Evolutionary conservation across 2,113 vertebrate genomes (phyloP), one percentile per base, ranked within the genome.

Genomic region (Hymenochirus boettgeri): DNA sequence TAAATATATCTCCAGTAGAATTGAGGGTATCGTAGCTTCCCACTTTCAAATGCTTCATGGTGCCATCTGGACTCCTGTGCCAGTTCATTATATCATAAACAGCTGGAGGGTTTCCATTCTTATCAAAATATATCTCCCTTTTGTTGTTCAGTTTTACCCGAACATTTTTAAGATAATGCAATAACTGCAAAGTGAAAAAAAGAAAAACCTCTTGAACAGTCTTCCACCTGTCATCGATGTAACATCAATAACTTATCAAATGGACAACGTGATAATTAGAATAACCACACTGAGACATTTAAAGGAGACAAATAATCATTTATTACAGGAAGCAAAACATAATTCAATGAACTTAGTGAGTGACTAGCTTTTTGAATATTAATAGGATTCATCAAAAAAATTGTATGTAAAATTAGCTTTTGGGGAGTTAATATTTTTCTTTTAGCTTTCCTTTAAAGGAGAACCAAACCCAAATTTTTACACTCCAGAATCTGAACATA

Each of bases 71-170:
- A 18, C 17, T 4, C 26, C n/a, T 8, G 10, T 17, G 55, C 13
- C 54, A 52, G 11, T 37, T 62, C 55, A 61, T 3, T 11, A 48
- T 2, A 13, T 31, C 31, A 17, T 29, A 26, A 0, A 1, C 35
- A 17, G 42, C 24, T 3, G 55, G 52, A 1, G 42, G 15, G 24
- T 69, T 56, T 9, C 27, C 7, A 1, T 71, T 15, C 13, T 61
- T 15, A 17, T 18, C 69, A 29, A 60, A 46, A 48, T 39, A 62
- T 9, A 62, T 2, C 39, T 62, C 48, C 45, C 60, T 10, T 7
- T 58, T 10, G 22, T 19, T 3, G 35, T 7, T 17, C 7, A 67
- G 29, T 22, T 53, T 24, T 13, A 63, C 50, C 23, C 0, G 0
- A 19, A 54, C 2, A 2, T 70, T 53, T 27, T 23, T 7, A 7